These are phyloP conservation scores for Otolemur garnettii DNA, from an alignment of 2,113 vertebrate species.

Conservation along the genomic window DNA sequence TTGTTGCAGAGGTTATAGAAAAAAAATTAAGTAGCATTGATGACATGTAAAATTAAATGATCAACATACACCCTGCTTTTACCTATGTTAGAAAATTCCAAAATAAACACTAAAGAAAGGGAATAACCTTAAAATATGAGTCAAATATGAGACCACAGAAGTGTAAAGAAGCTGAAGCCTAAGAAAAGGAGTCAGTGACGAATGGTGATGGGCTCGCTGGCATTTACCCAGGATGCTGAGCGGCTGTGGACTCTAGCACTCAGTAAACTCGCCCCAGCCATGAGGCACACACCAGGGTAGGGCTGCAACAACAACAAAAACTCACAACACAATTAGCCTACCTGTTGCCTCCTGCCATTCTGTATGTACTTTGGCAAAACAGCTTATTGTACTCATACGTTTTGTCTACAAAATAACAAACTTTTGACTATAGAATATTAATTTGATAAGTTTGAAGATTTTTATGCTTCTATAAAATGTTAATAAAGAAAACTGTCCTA, in stretches of 20 bases:
- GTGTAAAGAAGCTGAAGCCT: neutral
- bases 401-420: slow-evolving; percentile 45
- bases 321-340: neutral
- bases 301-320: slow-evolving; percentile 51
- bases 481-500: neutral
- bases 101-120: neutral
- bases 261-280: neutral
- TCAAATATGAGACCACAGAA: neutral
- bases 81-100: neutral
- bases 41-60: neutral
- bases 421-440: neutral
- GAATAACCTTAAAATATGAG: neutral
- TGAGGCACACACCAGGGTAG: neutral
- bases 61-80: neutral
- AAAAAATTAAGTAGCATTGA: neutral
- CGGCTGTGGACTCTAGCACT: slow-evolving; percentile 65
- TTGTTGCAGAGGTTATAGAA: neutral
- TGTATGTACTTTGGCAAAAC: slow-evolving; percentile 62
- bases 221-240: slow-evolving; percentile 72
- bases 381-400: slow-evolving; percentile 53
- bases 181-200: slow-evolving; percentile 32
- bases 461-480: neutral
- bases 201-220: slow-evolving; percentile 46
- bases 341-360: neutral
- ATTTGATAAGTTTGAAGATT: neutral